Conservation (phyloP, 2,113 vertebrate genomes). For the Gopherus flavomarginatus region DNA sequence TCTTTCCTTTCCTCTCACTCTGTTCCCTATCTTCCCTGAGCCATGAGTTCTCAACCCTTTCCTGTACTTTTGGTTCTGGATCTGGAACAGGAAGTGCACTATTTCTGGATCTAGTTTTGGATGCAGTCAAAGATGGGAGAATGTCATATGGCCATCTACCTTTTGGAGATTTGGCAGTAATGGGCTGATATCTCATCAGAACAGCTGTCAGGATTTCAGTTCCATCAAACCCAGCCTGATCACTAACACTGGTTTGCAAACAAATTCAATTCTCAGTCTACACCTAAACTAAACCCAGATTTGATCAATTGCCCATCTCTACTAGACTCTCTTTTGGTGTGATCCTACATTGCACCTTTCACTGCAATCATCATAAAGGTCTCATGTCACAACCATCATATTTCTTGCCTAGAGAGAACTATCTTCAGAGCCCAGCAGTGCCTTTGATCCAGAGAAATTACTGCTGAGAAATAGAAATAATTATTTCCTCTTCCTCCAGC, state of each 20-base stretch:
- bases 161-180: neutral
- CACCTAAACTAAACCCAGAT: neutral
- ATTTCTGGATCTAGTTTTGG: neutral
- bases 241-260: neutral
- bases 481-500: conserved; percentile 61
- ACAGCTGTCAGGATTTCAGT: neutral
- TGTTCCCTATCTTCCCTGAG: neutral
- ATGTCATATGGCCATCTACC: neutral
- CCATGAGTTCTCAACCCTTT: neutral
- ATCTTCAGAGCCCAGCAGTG: conserved; percentile 72
- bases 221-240: neutral
- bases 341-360: conserved; percentile 44
- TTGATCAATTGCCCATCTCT: neutral
- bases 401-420: conserved; percentile 66
- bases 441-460: conserved; percentile 71
- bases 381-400: conserved; percentile 54
- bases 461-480: conserved; percentile 74
- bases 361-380: conserved; percentile 59
- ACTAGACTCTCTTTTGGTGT: neutral
- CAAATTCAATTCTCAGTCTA: neutral
- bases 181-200: neutral
- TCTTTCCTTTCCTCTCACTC: neutral
- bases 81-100: neutral
- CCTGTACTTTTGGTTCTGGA: neutral
- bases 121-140: neutral